Base-by-base conservation (phyloP, 2,797 vertebrate species). In the Silurus aristotelis region DNA sequence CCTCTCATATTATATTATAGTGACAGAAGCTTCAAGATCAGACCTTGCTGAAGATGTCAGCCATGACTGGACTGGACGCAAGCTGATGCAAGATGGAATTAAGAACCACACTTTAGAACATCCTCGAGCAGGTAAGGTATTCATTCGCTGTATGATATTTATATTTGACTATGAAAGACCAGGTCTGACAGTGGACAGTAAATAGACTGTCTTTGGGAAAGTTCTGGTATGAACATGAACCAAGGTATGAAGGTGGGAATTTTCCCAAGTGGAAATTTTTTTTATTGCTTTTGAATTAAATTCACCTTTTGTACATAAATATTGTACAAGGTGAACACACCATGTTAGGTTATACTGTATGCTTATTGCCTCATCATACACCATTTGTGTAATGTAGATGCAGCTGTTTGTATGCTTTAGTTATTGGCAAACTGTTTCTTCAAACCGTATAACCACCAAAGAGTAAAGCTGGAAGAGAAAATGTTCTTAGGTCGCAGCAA, bases 111-210 rank as follows among this genome's bases (percentile, higher is more conserved):
- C 91, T 70, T 66, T 89, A 85, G 91, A 91, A 85, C 89, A 92
- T 84, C 94, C 92, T 10, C 90, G 93, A 90, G 93, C 94, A 92
- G 95, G 95, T 96, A 90, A 93, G 93, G 88, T 75, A 38, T 15
- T 55, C 64, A 46, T 56, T 38, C 38, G 38, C 38, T 38, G 46
- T 55, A 71, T 46, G 5, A 22, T n/a, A n/a, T 63, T 61, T 48
- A 17, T 25, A 25, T 48, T 77, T 13, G 1, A 31, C 73, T 5
- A 58, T 2, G 15, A 56, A 60, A 75, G 72, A 75, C 52, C n/a
- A 55, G n/a, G n/a, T 56, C 55, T 58, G 60, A 64, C 60, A 25
- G 31, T n/a, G 63, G 38, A 64, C 31, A 20, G 75, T 38, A 38
- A 60, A 22, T 38, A 64, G 46, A 15, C 19, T 14, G 20, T 12